Evolutionary conservation across 2,113 vertebrate genomes (phyloP), one percentile per base, ranked within the genome.

Genomic region (Odocoileus virginianus): DNA sequence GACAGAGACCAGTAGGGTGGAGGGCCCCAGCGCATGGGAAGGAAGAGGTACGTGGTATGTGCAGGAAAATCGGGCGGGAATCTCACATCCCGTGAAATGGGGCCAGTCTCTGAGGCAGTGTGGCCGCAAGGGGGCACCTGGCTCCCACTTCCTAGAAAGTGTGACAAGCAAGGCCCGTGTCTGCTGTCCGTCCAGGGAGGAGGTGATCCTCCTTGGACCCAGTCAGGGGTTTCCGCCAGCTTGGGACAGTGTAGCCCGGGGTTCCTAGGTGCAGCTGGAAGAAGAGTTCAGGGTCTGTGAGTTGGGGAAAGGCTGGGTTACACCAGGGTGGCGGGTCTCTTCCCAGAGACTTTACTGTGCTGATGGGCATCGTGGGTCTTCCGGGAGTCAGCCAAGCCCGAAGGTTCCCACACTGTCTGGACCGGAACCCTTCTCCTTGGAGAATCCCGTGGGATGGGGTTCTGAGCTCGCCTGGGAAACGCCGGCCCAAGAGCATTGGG

Each of bases 141-240:
- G 47, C 92, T 71, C 78, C 81, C 13, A 13, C 17, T 2, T 43
- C 94, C 82, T 36, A 2, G 36, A 40, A 67, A 71, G 58, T 30
- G 43, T 36, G 79, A 36, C 27, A 55, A 36, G 54, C 61, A 36
- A 55, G 67, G 60, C n/a, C 64, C 0, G 0, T 43, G 55, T 33
- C 92, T 36, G 28, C 76, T 71, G 87, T 50, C 57, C 17, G 2
- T 40, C 64, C 79, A 64, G 19, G n/a, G 64, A 87, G 19, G 60
- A 89, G 36, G 17, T 8, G 23, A 16, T 58, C 83, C 57, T 74
- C 2, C 81, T 45, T 93, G 74, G 74, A 60, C 16, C 10, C 1
- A 1, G 30, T 23, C 43, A 8, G 71, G 5, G 6, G 16, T n/a
- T 7, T 47, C 14, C 2, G 2, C 5, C 9, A 16, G 71, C 28